Conservation (phyloP, 2,113 vertebrate species). For the Aptenodytes patagonicus region DNA sequence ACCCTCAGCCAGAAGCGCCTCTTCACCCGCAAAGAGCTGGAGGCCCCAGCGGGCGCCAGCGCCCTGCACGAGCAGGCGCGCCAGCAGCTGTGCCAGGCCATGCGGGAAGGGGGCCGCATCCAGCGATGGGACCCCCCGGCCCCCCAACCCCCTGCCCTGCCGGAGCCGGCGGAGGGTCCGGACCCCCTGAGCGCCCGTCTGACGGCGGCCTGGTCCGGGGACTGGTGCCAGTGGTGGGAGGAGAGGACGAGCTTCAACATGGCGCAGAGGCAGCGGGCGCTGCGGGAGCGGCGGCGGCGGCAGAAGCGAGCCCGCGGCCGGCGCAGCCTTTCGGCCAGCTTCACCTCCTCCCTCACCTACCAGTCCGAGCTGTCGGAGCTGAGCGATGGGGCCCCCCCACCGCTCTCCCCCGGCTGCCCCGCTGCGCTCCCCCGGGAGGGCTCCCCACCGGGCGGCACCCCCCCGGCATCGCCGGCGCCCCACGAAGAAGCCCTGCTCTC, state of each 20-base stretch:
- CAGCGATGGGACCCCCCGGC: not conserved
- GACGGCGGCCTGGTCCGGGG: conserved; percentile 72
- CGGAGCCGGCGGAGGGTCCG: fast-evolving
- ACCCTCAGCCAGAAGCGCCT: conserved; percentile 34
- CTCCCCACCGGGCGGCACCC: fast-evolving
- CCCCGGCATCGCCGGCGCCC: fast-evolving
- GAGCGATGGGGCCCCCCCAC: fast-evolving
- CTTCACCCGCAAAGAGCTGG: not conserved
- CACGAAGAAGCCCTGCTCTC: not conserved
- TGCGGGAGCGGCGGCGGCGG: conserved; percentile 68
- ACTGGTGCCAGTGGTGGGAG: conserved; percentile 78
- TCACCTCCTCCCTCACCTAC: conserved; percentile 77
- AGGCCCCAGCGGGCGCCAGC: fast-evolving
- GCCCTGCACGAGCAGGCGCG: not conserved
- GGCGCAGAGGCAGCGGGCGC: conserved; percentile 11
- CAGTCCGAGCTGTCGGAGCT: conserved; percentile 48
- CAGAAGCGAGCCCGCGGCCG: conserved; percentile 60
- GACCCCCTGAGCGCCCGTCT: conserved; percentile 74
- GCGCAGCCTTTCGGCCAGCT: conserved; percentile 72
- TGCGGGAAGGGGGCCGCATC: not conserved
- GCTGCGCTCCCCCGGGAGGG: not conserved
- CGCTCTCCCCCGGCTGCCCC: not conserved
- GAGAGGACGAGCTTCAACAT: conserved; percentile 56
- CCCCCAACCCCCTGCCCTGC: not conserved
- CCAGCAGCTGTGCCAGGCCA: not conserved